Percentiles rank a stretch among this genome's conserved stretches.
Conservation (phyloP, 2,797 vertebrate genomes). For the Cryptoblepharus egeriae region DNA sequence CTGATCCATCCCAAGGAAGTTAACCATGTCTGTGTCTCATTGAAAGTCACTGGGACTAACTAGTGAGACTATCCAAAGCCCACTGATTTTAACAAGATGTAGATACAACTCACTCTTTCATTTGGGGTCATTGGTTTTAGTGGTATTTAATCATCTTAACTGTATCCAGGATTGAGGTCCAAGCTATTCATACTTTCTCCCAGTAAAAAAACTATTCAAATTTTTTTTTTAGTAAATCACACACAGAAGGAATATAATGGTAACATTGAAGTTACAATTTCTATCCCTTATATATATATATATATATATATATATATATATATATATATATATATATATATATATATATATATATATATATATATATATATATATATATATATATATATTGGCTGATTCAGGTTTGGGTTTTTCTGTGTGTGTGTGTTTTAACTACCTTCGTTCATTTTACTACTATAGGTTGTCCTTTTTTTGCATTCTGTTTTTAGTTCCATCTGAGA, state of each 20-base stretch:
- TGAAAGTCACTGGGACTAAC: neutral
- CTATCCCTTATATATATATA: fast-evolving
- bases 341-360: too few relatives aligned
- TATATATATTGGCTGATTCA: too few relatives aligned
- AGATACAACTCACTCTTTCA: neutral
- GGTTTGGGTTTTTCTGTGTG: too few relatives aligned
- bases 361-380: too few relatives aligned
- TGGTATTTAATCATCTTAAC: slow-evolving; percentile 6
- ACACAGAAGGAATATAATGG: neutral
- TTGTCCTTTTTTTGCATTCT: neutral
- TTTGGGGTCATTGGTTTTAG: neutral
- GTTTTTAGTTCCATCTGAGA: neutral
- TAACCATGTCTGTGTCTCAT: neutral
- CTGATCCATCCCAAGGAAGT: neutral
- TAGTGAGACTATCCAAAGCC: neutral
- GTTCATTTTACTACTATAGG: neutral
- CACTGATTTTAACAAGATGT: neutral
- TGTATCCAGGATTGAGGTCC: neutral
- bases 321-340: too few relatives aligned
- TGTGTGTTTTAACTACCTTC: neutral
- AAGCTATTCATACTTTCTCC: neutral
- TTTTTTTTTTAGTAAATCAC: neutral
- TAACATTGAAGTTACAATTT: neutral
- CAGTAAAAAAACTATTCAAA: neutral
- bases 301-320: too few relatives aligned